Conservation (phyloP, 2,113 vertebrate species). For the Anhinga anhinga region DNA sequence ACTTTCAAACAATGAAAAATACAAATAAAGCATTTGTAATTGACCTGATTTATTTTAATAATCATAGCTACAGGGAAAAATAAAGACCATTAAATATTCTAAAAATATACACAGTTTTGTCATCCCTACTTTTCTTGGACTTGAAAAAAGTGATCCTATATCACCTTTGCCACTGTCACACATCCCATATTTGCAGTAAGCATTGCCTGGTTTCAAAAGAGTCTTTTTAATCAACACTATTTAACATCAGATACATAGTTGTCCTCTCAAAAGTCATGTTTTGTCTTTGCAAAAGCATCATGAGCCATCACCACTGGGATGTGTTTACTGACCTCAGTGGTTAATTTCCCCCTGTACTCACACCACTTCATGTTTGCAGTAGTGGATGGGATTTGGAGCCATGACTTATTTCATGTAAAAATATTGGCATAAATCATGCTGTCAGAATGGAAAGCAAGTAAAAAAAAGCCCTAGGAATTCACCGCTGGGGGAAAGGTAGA, state of each 20-base stretch:
- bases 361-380: background rate
- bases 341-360: background rate
- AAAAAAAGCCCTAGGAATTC: background rate
- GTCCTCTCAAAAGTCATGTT: background rate
- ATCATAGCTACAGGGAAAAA: background rate
- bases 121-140: background rate
- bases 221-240: background rate
- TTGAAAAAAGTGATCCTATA: background rate
- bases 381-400: background rate
- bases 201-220: background rate
- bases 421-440: background rate
- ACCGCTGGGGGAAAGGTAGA: background rate
- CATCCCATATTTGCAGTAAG: background rate
- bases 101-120: background rate
- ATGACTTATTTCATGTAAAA: background rate
- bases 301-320: background rate
- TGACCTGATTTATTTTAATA: background rate
- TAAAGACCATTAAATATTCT: background rate
- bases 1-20: background rate
- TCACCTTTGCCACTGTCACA: background rate
- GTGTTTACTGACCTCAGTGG: background rate
- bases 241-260: background rate
- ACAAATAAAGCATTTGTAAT: background rate
- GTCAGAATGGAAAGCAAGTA: background rate
- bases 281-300: background rate